These are phyloP conservation scores for Mobula hypostoma DNA, from an alignment of 2,113 vertebrate species.

Conservation along the genomic window DNA sequence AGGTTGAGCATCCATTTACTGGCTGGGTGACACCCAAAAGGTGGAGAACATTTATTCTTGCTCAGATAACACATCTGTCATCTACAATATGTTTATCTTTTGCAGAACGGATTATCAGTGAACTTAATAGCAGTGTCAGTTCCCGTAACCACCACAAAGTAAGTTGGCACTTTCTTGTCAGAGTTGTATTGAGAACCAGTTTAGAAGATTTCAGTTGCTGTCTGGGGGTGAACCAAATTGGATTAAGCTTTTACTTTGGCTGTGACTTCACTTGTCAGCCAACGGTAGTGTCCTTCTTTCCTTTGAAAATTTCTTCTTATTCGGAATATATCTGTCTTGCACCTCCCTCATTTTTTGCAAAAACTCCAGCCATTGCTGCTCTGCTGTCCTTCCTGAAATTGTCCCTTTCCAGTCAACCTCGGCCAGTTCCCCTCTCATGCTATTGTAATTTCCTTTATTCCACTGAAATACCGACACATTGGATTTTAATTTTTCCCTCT, in stretches of 20 bases:
- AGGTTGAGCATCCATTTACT: background rate
- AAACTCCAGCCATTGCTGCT: too few species aligned
- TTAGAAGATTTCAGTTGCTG: background rate
- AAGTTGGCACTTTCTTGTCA: constrained; percentile 39
- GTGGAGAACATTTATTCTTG: background rate
- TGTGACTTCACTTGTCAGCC: too few species aligned
- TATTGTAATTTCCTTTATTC: too few species aligned
- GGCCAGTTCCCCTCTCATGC: too few species aligned
- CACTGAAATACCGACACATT: too few species aligned
- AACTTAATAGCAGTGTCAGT: constrained; percentile 48
- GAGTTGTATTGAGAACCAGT: background rate
- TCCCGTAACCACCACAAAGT: constrained; percentile 49
- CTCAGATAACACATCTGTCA: background rate
- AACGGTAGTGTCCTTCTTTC: too few species aligned
- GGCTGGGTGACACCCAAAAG: background rate
- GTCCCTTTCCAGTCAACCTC: too few species aligned
- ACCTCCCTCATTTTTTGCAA: too few species aligned
- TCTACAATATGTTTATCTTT: background rate
- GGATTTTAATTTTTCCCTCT: too few species aligned
- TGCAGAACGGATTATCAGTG: constrained; percentile 50
- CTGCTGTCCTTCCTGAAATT: too few species aligned
- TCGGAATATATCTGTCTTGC: too few species aligned
- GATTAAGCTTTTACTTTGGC: background rate
- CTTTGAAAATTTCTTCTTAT: too few species aligned
- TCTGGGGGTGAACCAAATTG: background rate